Conservation (phyloP, 2,797 vertebrate species). For the Megaceryle alcyon region DNA sequence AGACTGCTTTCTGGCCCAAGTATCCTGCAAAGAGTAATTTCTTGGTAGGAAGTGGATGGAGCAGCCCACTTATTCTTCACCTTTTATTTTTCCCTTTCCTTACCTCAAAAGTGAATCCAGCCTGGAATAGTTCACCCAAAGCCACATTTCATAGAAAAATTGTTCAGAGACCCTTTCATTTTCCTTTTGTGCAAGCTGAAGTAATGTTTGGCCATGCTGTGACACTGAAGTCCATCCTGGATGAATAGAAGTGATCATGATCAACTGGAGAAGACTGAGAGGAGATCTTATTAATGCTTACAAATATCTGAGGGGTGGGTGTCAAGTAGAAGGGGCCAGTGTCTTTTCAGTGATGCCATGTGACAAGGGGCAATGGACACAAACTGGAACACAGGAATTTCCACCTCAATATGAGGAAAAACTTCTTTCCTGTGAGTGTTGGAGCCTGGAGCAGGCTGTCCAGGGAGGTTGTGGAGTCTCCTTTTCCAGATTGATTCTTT, state of each 20-base stretch:
- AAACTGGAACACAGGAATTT: too few species aligned
- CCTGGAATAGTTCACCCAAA: background rate
- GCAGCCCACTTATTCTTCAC: background rate
- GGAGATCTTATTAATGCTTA: too few species aligned
- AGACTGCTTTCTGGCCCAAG: background rate
- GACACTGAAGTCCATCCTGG: background rate
- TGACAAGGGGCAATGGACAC: too few species aligned
- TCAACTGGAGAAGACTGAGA: too few species aligned
- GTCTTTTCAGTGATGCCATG: too few species aligned
- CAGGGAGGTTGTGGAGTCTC: too few species aligned
- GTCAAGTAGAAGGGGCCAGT: too few species aligned
- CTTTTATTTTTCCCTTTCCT: background rate
- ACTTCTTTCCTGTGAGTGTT: too few species aligned
- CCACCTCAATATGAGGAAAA: too few species aligned
- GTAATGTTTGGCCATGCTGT: background rate
- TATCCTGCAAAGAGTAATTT: background rate
- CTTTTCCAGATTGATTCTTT: too few species aligned
- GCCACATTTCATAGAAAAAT: background rate
- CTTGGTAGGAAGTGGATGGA: background rate
- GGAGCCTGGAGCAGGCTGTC: too few species aligned
- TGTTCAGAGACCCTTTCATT: background rate
- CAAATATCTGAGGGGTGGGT: too few species aligned
- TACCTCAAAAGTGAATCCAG: background rate
- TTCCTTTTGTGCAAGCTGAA: background rate
- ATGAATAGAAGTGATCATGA: background rate